Evolutionary conservation across 2,113 vertebrate species (phyloP).

Genomic region (Empidonax alnorum): DNA sequence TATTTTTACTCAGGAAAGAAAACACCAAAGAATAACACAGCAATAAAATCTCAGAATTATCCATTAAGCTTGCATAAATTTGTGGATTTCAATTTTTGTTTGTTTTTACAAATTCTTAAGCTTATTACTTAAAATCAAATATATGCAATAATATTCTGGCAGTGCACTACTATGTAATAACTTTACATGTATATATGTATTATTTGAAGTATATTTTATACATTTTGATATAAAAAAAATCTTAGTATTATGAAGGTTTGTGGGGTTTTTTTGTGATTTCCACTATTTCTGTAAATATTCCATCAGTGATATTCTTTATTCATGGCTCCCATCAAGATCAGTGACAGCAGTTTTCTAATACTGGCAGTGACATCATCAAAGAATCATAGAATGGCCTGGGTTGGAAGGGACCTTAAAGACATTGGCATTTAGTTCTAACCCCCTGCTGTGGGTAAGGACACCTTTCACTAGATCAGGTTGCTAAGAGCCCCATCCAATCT

Average conservation of each 20-base stretch:
- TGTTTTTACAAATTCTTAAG: not conserved
- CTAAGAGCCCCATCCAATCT: not conserved
- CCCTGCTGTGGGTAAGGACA: not conserved
- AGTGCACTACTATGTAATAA: not conserved
- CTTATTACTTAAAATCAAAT: not conserved
- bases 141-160: not conserved
- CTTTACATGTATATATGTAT: not conserved
- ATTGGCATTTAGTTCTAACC: not conserved
- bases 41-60: not conserved
- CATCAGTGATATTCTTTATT: not conserved
- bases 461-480: not conserved
- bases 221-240: not conserved
- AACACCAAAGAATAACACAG: not conserved
- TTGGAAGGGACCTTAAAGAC: not conserved
- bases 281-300: not conserved
- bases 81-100: not conserved
- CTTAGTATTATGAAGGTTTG: not conserved
- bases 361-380: not conserved
- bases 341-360: not conserved
- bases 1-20: not conserved
- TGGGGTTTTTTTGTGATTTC: fast-evolving
- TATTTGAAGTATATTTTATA: not conserved
- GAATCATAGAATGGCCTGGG: not conserved
- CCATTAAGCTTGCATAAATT: not conserved
- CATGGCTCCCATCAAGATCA: not conserved